A percentile compares a stretch with the other conserved stretches of the same genome.
phyloP scores from a whole-genome alignment of 1,140 invertebrate species.

The Dinothrombium tinctorium region DNA sequence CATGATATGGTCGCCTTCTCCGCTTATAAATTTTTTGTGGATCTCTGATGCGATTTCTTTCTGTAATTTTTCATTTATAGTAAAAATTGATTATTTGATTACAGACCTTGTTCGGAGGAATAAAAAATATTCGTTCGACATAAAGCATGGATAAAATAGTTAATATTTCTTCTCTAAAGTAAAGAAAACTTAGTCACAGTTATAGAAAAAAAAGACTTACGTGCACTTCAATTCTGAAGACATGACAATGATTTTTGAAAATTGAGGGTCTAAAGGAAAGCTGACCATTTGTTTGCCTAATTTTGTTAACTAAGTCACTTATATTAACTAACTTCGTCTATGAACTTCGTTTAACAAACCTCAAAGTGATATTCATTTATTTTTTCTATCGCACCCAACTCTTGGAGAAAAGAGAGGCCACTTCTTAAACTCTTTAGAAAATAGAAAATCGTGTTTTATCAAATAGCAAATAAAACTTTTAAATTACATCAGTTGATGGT shows the following conservation, averaged over 20 bases:
- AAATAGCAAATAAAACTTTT: too few relatives aligned
- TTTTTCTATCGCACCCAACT: neutral
- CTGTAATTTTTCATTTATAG: constrained; percentile 19
- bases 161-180: constrained; percentile 46
- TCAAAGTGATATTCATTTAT: neutral
- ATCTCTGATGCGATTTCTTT: constrained; percentile 38
- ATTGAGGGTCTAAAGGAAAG: constrained; percentile 76
- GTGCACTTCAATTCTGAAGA: constrained; percentile 52
- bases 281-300: constrained; percentile 60
- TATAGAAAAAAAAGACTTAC: constrained; percentile 20
- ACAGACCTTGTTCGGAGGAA: constrained; percentile 21
- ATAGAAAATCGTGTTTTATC: too few relatives aligned
- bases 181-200: constrained; percentile 8
- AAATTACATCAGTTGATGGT: constrained; percentile 35
- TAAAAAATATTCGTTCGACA: constrained; percentile 26
- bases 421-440: constrained; percentile 6
- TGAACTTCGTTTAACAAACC: neutral
- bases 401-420: neutral
- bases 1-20: constrained; percentile 76
- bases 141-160: constrained; percentile 41
- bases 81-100: neutral
- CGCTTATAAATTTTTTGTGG: constrained; percentile 54
- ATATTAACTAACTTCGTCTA: neutral
- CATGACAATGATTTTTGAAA: constrained; percentile 54
- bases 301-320: constrained; percentile 34